phyloP scores from a whole-genome alignment of 2,888 invertebrate genomes.

The Pterostichus niger region DNA sequence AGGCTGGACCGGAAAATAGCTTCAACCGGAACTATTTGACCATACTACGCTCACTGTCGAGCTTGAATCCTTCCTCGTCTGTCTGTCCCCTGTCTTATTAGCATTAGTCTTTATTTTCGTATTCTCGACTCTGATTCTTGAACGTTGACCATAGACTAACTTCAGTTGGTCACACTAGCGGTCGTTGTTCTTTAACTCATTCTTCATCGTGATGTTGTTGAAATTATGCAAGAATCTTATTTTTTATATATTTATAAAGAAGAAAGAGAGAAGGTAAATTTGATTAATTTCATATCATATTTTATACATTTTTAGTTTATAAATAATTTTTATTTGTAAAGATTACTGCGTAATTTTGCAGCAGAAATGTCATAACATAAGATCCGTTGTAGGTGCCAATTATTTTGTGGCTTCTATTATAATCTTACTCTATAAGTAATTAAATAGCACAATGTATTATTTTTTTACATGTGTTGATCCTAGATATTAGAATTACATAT shows the following conservation, averaged over 20 bases:
- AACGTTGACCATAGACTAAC: neutral
- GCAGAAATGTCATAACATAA: conserved; percentile 16
- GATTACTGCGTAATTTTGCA: conserved; percentile 34
- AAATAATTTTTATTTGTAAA: conserved; percentile 20
- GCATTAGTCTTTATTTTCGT: neutral
- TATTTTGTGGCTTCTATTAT: conserved; percentile 58
- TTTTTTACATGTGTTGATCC: conserved; percentile 55
- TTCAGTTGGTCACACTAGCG: neutral
- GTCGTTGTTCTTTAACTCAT: neutral
- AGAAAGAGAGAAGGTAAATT: neutral
- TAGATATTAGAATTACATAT: conserved; percentile 40
- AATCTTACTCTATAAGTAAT: conserved; percentile 27
- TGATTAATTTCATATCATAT: conserved; percentile 6
- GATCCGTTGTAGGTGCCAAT: conserved; percentile 56
- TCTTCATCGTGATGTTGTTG: neutral
- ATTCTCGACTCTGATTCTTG: conserved; percentile 35
- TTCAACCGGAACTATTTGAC: neutral
- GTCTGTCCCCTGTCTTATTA: conserved; percentile 34
- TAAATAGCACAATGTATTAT: conserved; percentile 60
- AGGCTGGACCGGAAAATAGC: conserved; percentile 81
- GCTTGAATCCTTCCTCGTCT: conserved; percentile 33
- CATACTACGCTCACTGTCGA: neutral
- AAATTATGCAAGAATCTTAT: conserved; percentile 46
- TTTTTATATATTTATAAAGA: conserved; percentile 42
- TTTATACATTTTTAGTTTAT: conserved; percentile 23